Conservation (phyloP, 2,113 vertebrate genomes). For the Eublepharis macularius region DNA sequence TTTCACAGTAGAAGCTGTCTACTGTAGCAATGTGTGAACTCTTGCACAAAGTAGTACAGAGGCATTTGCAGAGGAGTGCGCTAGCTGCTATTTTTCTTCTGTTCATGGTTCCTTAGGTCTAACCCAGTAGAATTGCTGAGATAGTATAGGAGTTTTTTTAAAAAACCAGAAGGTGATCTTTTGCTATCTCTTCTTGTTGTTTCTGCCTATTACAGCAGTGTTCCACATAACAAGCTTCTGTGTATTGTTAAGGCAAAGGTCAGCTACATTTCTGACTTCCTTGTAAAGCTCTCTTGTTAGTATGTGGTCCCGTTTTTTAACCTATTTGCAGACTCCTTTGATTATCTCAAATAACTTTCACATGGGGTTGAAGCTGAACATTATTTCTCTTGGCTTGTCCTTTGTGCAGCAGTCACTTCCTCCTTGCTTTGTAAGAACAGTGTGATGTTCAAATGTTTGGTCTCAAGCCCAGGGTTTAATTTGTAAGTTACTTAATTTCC, state of each 20-base stretch:
- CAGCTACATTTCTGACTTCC: slow-evolving; percentile 55
- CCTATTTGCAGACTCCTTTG: slow-evolving; percentile 74
- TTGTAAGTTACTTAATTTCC: slow-evolving; percentile 94
- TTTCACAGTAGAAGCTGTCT: too few relatives aligned
- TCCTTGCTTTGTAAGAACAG: slow-evolving; percentile 86
- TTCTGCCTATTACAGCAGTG: fast-evolving
- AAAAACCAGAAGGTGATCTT: slow-evolving; percentile 47
- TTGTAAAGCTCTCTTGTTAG: slow-evolving; percentile 66
- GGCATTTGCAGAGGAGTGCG: too few relatives aligned
- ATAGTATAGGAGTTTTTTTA: slow-evolving; percentile 16
- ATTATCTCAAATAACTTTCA: slow-evolving; percentile 90
- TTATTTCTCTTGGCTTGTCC: slow-evolving; percentile 90
- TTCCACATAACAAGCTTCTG: fast-evolving
- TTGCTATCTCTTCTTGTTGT: slow-evolving; percentile 36
- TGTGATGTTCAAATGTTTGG: slow-evolving; percentile 86
- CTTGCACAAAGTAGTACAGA: too few relatives aligned
- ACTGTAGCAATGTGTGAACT: too few relatives aligned
- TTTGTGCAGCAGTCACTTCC: slow-evolving; percentile 85
- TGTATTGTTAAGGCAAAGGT: slow-evolving; percentile 53
- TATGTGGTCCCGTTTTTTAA: slow-evolving; percentile 76
- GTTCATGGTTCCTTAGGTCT: too few relatives aligned
- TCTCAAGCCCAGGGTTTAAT: slow-evolving; percentile 80
- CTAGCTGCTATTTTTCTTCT: too few relatives aligned
- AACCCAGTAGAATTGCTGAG: too few relatives aligned
- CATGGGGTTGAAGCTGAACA: slow-evolving; percentile 86